These are phyloP conservation scores for Actenoides lindsayi DNA, from an alignment of 2,113 vertebrate genomes.

Conservation along the genomic window DNA sequence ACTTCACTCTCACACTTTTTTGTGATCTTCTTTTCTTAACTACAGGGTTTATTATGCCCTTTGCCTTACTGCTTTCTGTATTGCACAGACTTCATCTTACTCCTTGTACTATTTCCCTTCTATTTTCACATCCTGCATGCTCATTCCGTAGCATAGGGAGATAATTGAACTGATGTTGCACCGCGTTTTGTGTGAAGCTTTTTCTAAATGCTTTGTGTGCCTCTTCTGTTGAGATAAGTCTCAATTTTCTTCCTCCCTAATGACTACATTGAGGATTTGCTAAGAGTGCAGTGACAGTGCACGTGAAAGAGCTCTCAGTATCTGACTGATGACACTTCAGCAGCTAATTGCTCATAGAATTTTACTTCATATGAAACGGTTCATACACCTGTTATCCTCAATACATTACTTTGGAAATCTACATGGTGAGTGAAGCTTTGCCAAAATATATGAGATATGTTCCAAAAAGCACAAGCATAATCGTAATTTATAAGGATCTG, in stretches of 20 bases:
- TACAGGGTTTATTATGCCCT: neutral
- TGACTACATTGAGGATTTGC: constrained; percentile 58
- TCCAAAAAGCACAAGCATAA: neutral
- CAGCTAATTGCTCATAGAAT: constrained; percentile 63
- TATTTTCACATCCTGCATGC: constrained; percentile 35
- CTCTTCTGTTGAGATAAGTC: constrained; percentile 64
- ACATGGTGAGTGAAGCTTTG: constrained; percentile 28
- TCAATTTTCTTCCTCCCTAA: constrained; percentile 67
- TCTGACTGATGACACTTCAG: constrained; percentile 66
- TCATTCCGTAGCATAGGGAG: constrained; percentile 26
- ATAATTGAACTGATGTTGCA: constrained; percentile 58
- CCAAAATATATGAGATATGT: neutral
- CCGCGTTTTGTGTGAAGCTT: constrained; percentile 54
- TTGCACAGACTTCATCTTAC: neutral
- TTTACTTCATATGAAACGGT: constrained; percentile 9
- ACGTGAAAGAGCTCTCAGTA: constrained; percentile 53
- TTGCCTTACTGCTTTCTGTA: neutral
- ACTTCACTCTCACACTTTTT: neutral
- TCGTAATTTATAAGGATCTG: neutral
- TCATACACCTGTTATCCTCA: constrained; percentile 42
- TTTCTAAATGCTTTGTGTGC: constrained; percentile 52
- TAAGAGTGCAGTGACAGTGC: constrained; percentile 55
- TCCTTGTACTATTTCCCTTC: neutral
- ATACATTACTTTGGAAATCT: constrained; percentile 5
- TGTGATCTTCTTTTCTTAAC: neutral